Percentiles rank a stretch among this genome's conserved stretches.
phyloP scores from a whole-genome alignment of 53 echinoderm and acorn worm species.

The Echinarachnius parma region DNA sequence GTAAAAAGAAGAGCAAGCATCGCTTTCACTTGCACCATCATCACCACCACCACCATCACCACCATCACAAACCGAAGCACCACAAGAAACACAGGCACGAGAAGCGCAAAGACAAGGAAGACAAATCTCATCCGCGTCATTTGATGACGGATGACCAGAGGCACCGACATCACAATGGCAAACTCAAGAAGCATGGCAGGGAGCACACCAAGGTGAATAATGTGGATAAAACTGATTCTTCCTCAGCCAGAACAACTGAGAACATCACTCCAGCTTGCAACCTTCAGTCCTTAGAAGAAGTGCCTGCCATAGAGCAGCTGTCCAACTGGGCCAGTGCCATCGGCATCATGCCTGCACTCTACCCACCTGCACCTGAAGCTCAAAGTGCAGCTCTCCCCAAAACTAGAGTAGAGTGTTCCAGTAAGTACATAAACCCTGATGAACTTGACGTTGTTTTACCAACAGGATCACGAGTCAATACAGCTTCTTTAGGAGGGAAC shows the following conservation, averaged over 20 bases:
- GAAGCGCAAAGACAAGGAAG: constrained; percentile 40
- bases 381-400: constrained; percentile 23
- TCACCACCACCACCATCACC: constrained; percentile 45
- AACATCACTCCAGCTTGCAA: background rate
- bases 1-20: constrained; percentile 37
- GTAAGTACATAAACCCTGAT: constrained; percentile 90
- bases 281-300: no score
- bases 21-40: constrained; percentile 42
- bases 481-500: constrained; percentile 50
- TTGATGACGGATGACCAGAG: constrained; percentile 4
- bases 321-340: constrained; percentile 46
- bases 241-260: background rate
- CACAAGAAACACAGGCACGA: constrained; percentile 40
- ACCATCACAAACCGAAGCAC: constrained; percentile 31
- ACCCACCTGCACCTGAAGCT: constrained; percentile 12
- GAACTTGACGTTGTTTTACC: constrained; percentile 84
- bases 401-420: constrained; percentile 34
- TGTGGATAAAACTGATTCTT: background rate
- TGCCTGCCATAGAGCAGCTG: constrained; percentile 36
- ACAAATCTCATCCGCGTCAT: constrained; percentile 26
- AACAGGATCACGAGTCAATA: constrained; percentile 40
- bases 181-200: constrained; percentile 21
- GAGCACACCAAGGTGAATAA: background rate
- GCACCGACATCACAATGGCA: constrained; percentile 25
- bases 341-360: constrained; percentile 31